Evolutionary conservation across 2,113 vertebrate genomes (phyloP).

Genomic region (Ardeotis arabs): DNA sequence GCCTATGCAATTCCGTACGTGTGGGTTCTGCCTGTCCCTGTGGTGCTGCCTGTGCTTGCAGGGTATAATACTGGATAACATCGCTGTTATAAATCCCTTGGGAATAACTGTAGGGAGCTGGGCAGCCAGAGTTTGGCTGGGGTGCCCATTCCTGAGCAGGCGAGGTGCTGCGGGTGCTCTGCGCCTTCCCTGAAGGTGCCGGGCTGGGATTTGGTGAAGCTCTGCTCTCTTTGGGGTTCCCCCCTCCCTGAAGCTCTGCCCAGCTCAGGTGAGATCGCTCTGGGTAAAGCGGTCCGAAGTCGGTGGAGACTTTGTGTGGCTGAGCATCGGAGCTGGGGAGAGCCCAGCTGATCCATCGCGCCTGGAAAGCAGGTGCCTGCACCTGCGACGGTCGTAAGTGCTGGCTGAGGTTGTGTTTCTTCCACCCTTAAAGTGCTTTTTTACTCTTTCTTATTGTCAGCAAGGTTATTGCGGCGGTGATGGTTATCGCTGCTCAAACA

Average conservation of each 20-base stretch:
- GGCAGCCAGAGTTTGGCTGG: background rate
- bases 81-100: background rate
- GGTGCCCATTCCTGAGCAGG: background rate
- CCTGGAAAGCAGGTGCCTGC: background rate
- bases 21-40: background rate
- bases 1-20: accelerated
- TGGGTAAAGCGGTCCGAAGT: background rate
- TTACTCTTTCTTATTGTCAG: background rate
- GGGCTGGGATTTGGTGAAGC: background rate
- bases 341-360: background rate
- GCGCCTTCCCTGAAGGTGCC: background rate
- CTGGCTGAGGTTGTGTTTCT: background rate
- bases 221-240: background rate
- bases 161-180: accelerated
- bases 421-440: background rate
- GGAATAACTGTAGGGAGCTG: accelerated
- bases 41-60: background rate
- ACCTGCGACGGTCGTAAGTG: accelerated
- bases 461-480: background rate
- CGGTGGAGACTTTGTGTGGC: too few species aligned
- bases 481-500: background rate
- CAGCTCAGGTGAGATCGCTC: background rate
- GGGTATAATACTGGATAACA: accelerated
- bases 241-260: background rate
- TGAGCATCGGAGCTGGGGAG: accelerated